Evolutionary conservation across 2,113 vertebrate genomes (phyloP).

Genomic region (Phocoena sinus): DNA sequence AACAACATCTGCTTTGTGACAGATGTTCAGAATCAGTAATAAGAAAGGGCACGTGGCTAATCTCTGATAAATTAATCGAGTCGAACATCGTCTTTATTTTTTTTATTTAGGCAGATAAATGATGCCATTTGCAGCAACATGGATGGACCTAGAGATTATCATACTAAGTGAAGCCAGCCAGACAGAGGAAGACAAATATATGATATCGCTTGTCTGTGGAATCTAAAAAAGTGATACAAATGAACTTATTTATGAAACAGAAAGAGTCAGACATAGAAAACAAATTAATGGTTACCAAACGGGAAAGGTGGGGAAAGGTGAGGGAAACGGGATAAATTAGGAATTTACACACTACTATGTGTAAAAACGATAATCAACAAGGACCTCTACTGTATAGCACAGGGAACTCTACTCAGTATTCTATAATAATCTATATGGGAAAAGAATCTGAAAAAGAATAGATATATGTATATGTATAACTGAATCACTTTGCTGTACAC

Average conservation of each 20-base stretch:
- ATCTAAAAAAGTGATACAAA: neutral
- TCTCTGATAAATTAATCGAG: slow-evolving; percentile 39
- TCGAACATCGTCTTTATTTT: neutral
- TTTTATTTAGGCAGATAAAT: neutral
- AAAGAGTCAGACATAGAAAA: neutral
- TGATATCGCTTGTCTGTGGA: neutral
- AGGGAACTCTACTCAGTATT: neutral
- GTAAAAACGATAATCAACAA: neutral
- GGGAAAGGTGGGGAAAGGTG: neutral
- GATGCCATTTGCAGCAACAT: neutral
- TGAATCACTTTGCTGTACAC: neutral
- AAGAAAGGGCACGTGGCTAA: neutral
- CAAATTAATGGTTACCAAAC: neutral
- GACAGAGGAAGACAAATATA: neutral
- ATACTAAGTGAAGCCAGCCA: neutral
- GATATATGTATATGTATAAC: neutral
- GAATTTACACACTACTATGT: neutral
- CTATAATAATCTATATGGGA: neutral
- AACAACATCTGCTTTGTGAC: slow-evolving; percentile 59
- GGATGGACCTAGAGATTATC: neutral
- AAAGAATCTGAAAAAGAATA: neutral
- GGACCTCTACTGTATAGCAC: neutral
- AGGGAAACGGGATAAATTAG: neutral
- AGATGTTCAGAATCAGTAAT: slow-evolving; percentile 60
- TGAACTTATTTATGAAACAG: neutral